Percentiles rank a stretch among this genome's conserved stretches.
These are phyloP conservation scores for Mastacembelus armatus DNA, from an alignment of 2,797 vertebrate species.

Conservation along the genomic window DNA sequence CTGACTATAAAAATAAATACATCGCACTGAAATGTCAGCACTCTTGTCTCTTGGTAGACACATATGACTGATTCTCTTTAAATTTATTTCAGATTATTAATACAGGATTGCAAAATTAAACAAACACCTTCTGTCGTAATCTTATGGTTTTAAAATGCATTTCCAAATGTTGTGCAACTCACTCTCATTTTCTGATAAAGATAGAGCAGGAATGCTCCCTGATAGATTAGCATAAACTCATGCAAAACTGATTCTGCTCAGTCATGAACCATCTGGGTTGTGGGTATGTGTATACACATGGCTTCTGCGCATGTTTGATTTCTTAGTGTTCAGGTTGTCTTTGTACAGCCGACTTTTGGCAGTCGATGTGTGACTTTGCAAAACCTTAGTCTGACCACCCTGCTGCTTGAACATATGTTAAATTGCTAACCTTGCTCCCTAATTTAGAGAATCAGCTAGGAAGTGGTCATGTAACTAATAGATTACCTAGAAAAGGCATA, in stretches of 20 bases:
- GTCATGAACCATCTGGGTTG: background rate
- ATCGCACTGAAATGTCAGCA: background rate
- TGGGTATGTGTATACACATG: background rate
- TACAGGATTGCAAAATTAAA: slow-evolving; percentile 2
- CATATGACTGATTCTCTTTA: slow-evolving; percentile 4
- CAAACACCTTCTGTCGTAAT: slow-evolving; percentile 25
- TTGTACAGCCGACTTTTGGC: background rate
- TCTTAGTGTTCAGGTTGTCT: background rate
- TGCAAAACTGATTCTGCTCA: background rate
- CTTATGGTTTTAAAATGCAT: slow-evolving; percentile 1
- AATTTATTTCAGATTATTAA: background rate
- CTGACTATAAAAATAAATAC: background rate
- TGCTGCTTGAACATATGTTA: background rate
- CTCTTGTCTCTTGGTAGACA: background rate
- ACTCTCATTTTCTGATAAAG: background rate
- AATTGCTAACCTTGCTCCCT: background rate
- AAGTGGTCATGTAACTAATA: background rate
- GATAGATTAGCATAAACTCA: background rate
- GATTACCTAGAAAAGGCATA: background rate
- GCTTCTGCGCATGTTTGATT: background rate
- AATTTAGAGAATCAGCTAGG: background rate
- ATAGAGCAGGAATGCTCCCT: background rate
- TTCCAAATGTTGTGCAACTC: slow-evolving; percentile 24
- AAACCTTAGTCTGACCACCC: background rate
- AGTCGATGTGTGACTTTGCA: background rate